Base-by-base conservation (phyloP, 2,888 invertebrate species). In the Netelia fuscicornis region DNA sequence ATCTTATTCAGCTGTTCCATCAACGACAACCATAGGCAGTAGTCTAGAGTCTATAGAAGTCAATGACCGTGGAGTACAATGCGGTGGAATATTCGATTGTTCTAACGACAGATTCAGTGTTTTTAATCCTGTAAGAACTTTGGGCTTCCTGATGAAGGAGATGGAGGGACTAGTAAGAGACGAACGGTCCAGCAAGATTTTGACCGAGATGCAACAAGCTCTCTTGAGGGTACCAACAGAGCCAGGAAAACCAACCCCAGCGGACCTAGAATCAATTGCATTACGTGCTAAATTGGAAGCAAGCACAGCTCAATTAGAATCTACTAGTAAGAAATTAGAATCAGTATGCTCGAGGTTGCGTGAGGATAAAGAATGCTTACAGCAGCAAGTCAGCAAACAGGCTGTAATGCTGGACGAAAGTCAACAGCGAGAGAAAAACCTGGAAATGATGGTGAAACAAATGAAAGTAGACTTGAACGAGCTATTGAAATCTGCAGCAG, bases 141-240 rank as follows among this genome's bases (percentile, higher is more conserved):
- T 92, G 42, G 88, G 80, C 1, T 88, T 89, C 68, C 84, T 92
- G 76, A 91, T 92, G 86, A 90, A 89, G 67, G 90, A 92, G 68
- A 86, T 92, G 65, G 87, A 90, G 25, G 86, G 86, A 54, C 64
- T 88, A 2, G 85, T 90, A 8, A 88, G 86, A 2, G 90, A 90
- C 70, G 90, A 91, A 8, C 87, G 87, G 77, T 86, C 87, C 1
- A 89, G 87, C 81, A 87, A 89, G 78, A 91, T 92, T 77, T 81
- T 91, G 6, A 87, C 77, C 3, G 85, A 91, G 60, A 91, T 92
- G 89, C 89, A 91, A 81, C 89, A 90, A 74, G 84, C 87, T 62
- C 67, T 92, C 17, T 60, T 87, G 10, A 87, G 88, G 67, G 87
- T 91, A 87, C 87, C 89, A 3, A 74, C 48, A 20, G 89, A 88